Base-by-base conservation (phyloP, 2,888 invertebrate species). In the Colostygia pectinataria region DNA sequence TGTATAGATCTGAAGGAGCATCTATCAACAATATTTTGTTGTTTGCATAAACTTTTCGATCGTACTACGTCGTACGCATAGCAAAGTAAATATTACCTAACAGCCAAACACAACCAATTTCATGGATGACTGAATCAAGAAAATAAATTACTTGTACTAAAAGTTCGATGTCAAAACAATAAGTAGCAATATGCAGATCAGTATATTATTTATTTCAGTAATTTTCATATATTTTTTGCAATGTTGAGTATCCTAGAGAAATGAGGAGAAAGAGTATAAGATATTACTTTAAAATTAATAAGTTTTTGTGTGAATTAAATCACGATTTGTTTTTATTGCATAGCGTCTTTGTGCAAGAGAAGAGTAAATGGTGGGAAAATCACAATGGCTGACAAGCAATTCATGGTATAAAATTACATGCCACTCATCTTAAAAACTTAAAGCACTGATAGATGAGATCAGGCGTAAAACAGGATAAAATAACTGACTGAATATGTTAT, bases 221-320 rank as follows among this genome's bases (percentile, higher is more conserved):
- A 2, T 34, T 2, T 9, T 10, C n/a, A 0, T 34, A 24, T 13
- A 4, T 1, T 36, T 0, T 36, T 36, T 36, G 2, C 8, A 8
- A 5, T 36, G 36, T 36, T 36, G 36, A 33, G 24, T 34, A 34
- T 33, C 12, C 4, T 15, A 15, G n/a, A n/a, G n/a, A n/a, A n/a
- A n/a, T n/a, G n/a, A n/a, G n/a, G n/a, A n/a, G n/a, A n/a, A n/a
- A n/a, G n/a, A n/a, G n/a, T n/a, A n/a, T n/a, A n/a, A n/a, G n/a
- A n/a, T n/a, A n/a, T n/a, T n/a, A n/a, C n/a, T n/a, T n/a, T n/a
- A n/a, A n/a, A n/a, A n/a, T n/a, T n/a, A n/a, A n/a, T n/a, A n/a
- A n/a, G n/a, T n/a, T n/a, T 4, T 25, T 25, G 9, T 25, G 0
- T 6, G n/a, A 13, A 23, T 34, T 3, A 29, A 34, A 6, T 34